Percentiles rank a stretch among this genome's conserved stretches.
These are phyloP conservation scores for Labrus mixtus DNA, from an alignment of 2,113 vertebrate species.

Conservation along the genomic window DNA sequence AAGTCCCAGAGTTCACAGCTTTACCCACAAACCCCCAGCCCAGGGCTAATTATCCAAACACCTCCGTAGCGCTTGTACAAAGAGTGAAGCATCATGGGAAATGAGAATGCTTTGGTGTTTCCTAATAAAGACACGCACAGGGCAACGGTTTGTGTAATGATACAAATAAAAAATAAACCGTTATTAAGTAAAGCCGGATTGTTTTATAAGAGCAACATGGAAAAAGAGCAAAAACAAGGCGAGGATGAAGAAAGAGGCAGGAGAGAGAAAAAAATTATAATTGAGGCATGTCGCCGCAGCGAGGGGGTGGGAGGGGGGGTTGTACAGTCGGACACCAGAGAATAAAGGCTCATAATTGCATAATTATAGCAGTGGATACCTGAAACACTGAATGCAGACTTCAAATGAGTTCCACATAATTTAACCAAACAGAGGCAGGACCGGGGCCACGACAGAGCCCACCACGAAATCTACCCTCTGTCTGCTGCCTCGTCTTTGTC, in stretches of 20 bases:
- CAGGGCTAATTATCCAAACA: constrained; percentile 70
- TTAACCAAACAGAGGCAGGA: constrained; percentile 86
- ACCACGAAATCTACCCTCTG: constrained; percentile 55
- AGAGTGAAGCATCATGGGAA: constrained; percentile 70
- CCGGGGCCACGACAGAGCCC: constrained; percentile 67
- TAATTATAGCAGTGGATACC: constrained; percentile 86
- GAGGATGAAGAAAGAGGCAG: constrained; percentile 27
- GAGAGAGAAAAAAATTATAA: constrained; percentile 40
- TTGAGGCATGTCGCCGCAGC: constrained; percentile 64
- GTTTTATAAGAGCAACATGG: constrained; percentile 3
- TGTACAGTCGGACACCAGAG: constrained; percentile 70
- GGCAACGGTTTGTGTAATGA: constrained; percentile 37
- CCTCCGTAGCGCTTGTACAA: constrained; percentile 21
- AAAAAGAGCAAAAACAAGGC: constrained; percentile 44
- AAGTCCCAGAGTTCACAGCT: constrained; percentile 73
- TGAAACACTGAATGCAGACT: constrained; percentile 83
- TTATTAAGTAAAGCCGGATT: constrained; percentile 31
- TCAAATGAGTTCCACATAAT: constrained; percentile 86
- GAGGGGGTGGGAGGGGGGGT: constrained; percentile 27
- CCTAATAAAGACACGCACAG: constrained; percentile 45
- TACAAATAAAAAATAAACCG: constrained; percentile 18
- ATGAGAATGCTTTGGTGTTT: constrained; percentile 25
- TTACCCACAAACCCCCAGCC: constrained; percentile 58
- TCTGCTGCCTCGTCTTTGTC: constrained; percentile 35
- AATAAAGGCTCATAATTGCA: constrained; percentile 86